A percentile compares a stretch with the other conserved stretches of the same genome.
Evolutionary conservation across 2,888 invertebrate species (phyloP).

Genomic region (Eubasilissa splendida): DNA sequence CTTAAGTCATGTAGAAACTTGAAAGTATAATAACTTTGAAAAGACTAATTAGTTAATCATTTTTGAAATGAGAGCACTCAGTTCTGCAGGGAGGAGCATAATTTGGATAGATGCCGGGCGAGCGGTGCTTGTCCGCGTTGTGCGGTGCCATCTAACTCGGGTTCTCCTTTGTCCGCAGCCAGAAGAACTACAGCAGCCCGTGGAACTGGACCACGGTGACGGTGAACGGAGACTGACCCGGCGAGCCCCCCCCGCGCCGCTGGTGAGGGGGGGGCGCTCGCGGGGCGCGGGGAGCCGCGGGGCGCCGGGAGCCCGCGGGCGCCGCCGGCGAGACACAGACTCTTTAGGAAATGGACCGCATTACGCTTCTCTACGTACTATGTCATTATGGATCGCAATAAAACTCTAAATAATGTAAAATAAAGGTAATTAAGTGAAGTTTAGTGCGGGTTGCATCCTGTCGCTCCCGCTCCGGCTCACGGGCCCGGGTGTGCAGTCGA

Average conservation of each 20-base stretch:
- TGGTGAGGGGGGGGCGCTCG: slow-evolving; percentile 64
- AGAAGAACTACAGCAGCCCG: slow-evolving; percentile 75
- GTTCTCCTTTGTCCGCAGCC: slow-evolving; percentile 67
- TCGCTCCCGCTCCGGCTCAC: slow-evolving; percentile 15
- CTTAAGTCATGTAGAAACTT: too few species aligned
- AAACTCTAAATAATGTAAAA: slow-evolving; percentile 43
- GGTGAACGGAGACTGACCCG: slow-evolving; percentile 78
- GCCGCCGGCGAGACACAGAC: slow-evolving; percentile 59
- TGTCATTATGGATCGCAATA: slow-evolving; percentile 25
- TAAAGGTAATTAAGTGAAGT: slow-evolving; percentile 38
- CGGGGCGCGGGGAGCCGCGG: slow-evolving; percentile 66
- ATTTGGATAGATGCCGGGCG: too few species aligned
- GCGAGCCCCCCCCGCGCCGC: slow-evolving; percentile 70
- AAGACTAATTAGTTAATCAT: too few species aligned
- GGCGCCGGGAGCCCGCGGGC: slow-evolving; percentile 63
- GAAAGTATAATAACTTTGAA: too few species aligned
- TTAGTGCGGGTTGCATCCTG: slow-evolving; percentile 46
- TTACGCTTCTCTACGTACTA: slow-evolving; percentile 50
- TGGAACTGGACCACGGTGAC: slow-evolving; percentile 79
- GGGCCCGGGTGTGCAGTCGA: slow-evolving; percentile 48
- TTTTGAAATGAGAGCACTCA: too few species aligned
- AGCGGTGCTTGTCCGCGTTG: too few species aligned
- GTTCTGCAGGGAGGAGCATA: too few species aligned
- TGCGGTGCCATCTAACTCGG: neutral
- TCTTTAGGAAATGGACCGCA: slow-evolving; percentile 37